A percentile compares a stretch with the other conserved stretches of the same genome.
phyloP scores from a whole-genome alignment of 2,888 invertebrate species.

The Epinotia ramella region DNA sequence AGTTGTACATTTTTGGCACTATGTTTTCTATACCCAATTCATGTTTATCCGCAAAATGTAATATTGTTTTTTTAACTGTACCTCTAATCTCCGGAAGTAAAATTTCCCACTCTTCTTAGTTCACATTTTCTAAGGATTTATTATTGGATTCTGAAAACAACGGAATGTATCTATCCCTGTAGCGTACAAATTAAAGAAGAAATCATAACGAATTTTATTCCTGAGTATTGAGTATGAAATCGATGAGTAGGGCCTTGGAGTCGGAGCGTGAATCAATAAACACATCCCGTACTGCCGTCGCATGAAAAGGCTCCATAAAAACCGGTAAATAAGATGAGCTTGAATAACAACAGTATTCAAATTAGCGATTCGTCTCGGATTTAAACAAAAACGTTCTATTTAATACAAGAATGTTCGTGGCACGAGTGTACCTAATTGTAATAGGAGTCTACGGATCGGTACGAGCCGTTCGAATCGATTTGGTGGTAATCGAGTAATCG shows the following conservation, averaged over 20 bases:
- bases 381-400: slow-evolving; percentile 84
- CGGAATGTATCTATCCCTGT: slow-evolving; percentile 16
- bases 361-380: slow-evolving; percentile 81
- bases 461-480: slow-evolving; percentile 76
- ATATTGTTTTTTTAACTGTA: too few species aligned
- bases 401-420: slow-evolving; percentile 76
- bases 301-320: slow-evolving; percentile 76
- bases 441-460: slow-evolving; percentile 52
- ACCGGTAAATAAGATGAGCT: slow-evolving; percentile 74
- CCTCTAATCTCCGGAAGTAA: neutral
- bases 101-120: neutral
- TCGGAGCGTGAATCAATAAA: slow-evolving; percentile 78
- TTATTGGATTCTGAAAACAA: slow-evolving; percentile 20
- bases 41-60: neutral
- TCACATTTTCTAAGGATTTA: neutral
- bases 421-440: slow-evolving; percentile 62
- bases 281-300: slow-evolving; percentile 77
- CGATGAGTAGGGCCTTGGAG: slow-evolving; percentile 59
- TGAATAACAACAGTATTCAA: slow-evolving; percentile 81
- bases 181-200: slow-evolving; percentile 22
- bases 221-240: slow-evolving; percentile 65
- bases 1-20: neutral
- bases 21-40: neutral
- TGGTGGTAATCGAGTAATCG: slow-evolving; percentile 52
- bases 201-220: slow-evolving; percentile 47